Evolutionary conservation across 2,113 vertebrate species (phyloP), one percentile per base, ranked within the genome.

Genomic region (Podarcis muralis): DNA sequence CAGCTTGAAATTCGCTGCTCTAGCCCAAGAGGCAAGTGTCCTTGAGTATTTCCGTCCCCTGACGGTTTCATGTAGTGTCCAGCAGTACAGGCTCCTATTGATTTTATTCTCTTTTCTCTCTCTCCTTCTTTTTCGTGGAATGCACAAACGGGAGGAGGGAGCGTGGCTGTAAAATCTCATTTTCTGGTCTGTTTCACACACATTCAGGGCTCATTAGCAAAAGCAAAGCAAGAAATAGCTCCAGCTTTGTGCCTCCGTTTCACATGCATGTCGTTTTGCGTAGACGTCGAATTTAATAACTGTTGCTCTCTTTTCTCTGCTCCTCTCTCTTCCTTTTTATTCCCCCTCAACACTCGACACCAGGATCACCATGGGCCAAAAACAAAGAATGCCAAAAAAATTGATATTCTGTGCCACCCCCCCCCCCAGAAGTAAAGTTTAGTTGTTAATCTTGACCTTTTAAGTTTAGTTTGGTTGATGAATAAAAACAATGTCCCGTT

Each of bases 101-200:
- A 20, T 86, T 74, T 20, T 27, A 9, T 2, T 16, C 13, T 13
- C 3, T 3, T 69, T 16, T 43, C 25, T n/a, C n/a, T 35, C 3
- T 23, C 1, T 23, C 53, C 12, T 53, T 30, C 40, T 77, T 32
- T 68, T 6, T 11, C 87, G 66, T 53, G 85, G 84, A 9, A 62
- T 13, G 35, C 76, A 20, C 68, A n/a, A 83, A 66, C 16, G n/a
- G 74, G 66, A 90, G 86, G 87, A 81, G 87, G 69, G 43, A 48
- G 74, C 84, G 62, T 43, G 18, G 30, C 25, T 57, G 25, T 37
- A 85, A 94, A 90, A 91, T 90, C 22, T 32, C 66, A 88, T 90
- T 94, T 94, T 91, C 90, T 94, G 90, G 6, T 80, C 69, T 79
- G 74, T 68, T 90, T 90, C n/a, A 5, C 87, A 2, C 12, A 16